Evolutionary conservation across 2,113 vertebrate genomes (phyloP), one percentile per base, ranked within the genome.

Genomic region (Lipophrys pholis): DNA sequence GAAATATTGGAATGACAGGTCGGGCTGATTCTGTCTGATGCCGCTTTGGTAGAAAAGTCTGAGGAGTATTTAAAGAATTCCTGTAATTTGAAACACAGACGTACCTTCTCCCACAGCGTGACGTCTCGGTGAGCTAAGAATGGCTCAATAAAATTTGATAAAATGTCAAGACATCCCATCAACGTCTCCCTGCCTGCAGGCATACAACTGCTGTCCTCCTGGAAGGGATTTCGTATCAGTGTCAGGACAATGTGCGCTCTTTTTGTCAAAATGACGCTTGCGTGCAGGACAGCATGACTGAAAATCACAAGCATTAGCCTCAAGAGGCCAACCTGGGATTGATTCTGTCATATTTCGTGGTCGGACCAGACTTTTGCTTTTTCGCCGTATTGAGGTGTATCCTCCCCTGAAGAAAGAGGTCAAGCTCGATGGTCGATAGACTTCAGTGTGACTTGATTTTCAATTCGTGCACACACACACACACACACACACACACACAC

Each of bases 211-310:
- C 59, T 48, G 55, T 67, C 53, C 40, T 62, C 35, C 54, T 69
- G 55, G 65, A 82, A 62, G 41, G 30, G 6, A 46, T 49, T 72
- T 65, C 4, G 55, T 53, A 17, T 56, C 1, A 3, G 67, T 80
- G 86, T 86, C 78, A 87, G 64, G 76, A 55, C 73, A 46, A 81
- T 82, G 73, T 81, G 66, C 35, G n/a, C 17, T 77, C 66, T 87
- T 83, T 90, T 78, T 85, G 76, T 87, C 86, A 85, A 79, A 82
- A 53, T 87, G 80, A 87, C 14, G 15, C 52, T 41, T 7, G 39
- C 72, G 80, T 80, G 64, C 80, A 69, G 39, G 83, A 72, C 82
- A 77, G 70, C 58, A 48, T 81, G 79, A 76, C 77, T 57, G 21
- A 11, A 74, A 76, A 73, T 73, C 68, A 21, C 58, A 69, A 66